phyloP scores from a whole-genome alignment of 1,140 invertebrate species.

The Drosophila cardini region DNA sequence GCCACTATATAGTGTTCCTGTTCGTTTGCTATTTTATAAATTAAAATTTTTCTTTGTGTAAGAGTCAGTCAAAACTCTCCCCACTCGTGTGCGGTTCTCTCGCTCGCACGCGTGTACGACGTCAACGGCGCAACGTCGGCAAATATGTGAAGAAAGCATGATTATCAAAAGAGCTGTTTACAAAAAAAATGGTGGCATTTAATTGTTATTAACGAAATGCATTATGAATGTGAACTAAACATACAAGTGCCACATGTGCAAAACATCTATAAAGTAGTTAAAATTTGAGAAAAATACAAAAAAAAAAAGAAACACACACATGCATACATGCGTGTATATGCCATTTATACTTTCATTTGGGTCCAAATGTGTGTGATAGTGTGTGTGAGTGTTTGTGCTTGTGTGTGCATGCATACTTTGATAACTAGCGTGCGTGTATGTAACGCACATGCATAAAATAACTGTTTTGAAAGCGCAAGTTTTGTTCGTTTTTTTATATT shows the following conservation, averaged over 20 bases:
- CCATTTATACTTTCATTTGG: background rate
- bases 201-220: background rate
- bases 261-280: background rate
- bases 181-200: background rate
- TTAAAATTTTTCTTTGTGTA: slow-evolving; percentile 32
- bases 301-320: background rate
- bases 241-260: background rate
- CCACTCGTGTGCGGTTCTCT: background rate
- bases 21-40: background rate
- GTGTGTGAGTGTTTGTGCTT: too few species aligned
- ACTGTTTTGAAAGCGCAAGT: too few species aligned
- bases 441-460: background rate
- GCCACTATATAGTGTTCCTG: background rate
- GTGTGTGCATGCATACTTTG: too few species aligned
- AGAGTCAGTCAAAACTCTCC: slow-evolving; percentile 1
- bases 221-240: slow-evolving; percentile 1
- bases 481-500: too few species aligned
- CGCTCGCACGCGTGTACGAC: slow-evolving; percentile 19
- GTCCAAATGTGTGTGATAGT: too few species aligned
- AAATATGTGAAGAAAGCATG: slow-evolving; percentile 32
- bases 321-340: background rate
- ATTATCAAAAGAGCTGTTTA: slow-evolving; percentile 20
- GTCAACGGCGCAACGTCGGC: slow-evolving; percentile 64
- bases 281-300: background rate
- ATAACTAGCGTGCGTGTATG: background rate